A percentile compares a stretch with the other conserved stretches of the same genome.
Conservation (phyloP, 2,113 vertebrate species). For the Pantherophis guttatus region DNA sequence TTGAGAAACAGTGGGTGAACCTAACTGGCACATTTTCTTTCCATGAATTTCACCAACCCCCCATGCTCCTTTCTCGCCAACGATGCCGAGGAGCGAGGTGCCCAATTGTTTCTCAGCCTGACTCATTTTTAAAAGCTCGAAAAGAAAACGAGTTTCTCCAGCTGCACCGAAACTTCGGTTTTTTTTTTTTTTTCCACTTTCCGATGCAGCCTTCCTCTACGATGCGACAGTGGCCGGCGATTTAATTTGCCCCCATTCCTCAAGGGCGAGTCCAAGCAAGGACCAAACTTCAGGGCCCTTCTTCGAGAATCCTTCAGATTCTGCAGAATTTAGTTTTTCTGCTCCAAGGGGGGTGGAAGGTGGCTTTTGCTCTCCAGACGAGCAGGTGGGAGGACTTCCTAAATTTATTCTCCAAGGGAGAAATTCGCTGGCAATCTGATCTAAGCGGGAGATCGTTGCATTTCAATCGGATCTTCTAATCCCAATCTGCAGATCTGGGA, state of each 20-base stretch:
- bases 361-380: neutral
- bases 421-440: neutral
- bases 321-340: neutral
- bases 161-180: neutral
- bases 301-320: neutral
- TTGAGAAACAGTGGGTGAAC: neutral
- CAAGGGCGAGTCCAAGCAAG: neutral
- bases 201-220: neutral
- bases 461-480: no score
- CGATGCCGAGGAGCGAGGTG: constrained; percentile 20
- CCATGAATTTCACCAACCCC: neutral
- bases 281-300: neutral
- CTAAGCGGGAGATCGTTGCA: no score
- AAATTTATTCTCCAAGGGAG: neutral
- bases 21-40: neutral
- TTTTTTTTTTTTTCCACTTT: neutral
- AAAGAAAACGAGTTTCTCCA: constrained; percentile 29
- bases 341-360: neutral
- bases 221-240: neutral
- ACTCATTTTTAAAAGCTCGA: neutral
- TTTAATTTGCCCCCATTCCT: neutral
- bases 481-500: no score
- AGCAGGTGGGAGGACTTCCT: neutral
- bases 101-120: constrained; percentile 37
- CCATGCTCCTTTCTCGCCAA: neutral